These are phyloP conservation scores for Cenopis cana DNA, from an alignment of 2,888 invertebrate species.

Conservation along the genomic window DNA sequence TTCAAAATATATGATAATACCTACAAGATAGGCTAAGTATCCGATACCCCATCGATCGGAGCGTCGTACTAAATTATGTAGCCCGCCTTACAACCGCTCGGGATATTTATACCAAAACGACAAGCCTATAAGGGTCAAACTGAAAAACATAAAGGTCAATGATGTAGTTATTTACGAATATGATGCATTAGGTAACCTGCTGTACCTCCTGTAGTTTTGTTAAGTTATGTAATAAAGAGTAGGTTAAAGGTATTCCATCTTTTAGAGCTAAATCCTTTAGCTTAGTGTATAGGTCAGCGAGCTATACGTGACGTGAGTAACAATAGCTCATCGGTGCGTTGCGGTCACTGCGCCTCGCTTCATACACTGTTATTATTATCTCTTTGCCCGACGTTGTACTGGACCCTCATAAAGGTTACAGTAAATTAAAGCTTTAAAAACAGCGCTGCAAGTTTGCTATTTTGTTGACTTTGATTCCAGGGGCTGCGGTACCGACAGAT, in stretches of 20 bases:
- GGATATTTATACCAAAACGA: conserved; percentile 69
- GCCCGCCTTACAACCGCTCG: conserved; percentile 59
- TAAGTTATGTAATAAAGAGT: too few relatives aligned
- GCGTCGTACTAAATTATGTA: conserved; percentile 72
- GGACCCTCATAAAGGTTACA: conserved; percentile 4
- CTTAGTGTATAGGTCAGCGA: conserved; percentile 23
- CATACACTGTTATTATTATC: conserved; percentile 11
- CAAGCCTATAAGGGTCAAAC: conserved; percentile 58
- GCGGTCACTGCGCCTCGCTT: conserved; percentile 22
- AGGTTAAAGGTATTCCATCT: background rate
- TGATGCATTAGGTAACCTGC: background rate
- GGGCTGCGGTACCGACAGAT: too few relatives aligned
- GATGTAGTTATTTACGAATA: conserved; percentile 51
- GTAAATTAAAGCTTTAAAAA: background rate
- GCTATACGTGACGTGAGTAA: background rate
- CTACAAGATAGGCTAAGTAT: conserved; percentile 46
- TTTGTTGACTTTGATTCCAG: background rate
- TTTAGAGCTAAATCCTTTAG: background rate
- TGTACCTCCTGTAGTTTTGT: too few relatives aligned
- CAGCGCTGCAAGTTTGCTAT: background rate
- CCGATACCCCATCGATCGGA: conserved; percentile 67
- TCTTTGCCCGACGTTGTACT: background rate
- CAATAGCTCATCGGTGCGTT: background rate
- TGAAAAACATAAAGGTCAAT: conserved; percentile 63
- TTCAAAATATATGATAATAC: conserved; percentile 27